phyloP scores from a whole-genome alignment of 1,140 invertebrate genomes.

The Drosophila ironensis region DNA sequence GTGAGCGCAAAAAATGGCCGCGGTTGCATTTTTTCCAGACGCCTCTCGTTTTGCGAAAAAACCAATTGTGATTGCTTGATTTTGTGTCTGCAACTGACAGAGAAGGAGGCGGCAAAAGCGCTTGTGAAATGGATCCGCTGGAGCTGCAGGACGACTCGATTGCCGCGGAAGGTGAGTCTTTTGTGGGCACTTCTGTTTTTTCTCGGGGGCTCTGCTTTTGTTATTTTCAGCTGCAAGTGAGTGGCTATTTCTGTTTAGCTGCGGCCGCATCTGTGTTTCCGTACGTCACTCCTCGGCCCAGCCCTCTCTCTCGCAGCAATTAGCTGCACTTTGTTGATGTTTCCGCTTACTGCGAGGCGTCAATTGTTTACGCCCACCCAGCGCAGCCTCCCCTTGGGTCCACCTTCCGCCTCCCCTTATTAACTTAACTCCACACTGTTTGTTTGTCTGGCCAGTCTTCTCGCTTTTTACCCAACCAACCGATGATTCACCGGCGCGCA shows the following conservation, averaged over 20 bases:
- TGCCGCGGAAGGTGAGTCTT: conserved; percentile 27
- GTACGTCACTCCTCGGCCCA: conserved; percentile 42
- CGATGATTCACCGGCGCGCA: conserved; percentile 61
- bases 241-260: conserved; percentile 27
- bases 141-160: conserved; percentile 53
- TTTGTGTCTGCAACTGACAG: not conserved
- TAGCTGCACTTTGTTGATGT: conserved; percentile 20
- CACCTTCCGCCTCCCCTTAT: not conserved
- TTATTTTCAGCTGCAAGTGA: conserved; percentile 12
- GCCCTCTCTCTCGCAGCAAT: conserved; percentile 20
- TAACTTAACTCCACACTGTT: conserved; percentile 10
- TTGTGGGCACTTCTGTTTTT: not conserved
- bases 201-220: not conserved
- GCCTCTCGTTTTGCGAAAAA: conserved; percentile 20
- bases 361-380: conserved; percentile 71
- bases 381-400: conserved; percentile 5
- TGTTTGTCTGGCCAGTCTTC: conserved; percentile 49
- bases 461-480: conserved; percentile 62
- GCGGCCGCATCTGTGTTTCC: conserved; percentile 41
- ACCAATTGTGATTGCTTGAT: not conserved
- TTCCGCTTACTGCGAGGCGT: conserved; percentile 27
- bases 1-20: conserved; percentile 42
- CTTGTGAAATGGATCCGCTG: conserved; percentile 46
- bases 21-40: conserved; percentile 37
- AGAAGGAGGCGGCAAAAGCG: no score